These are phyloP conservation scores for Heliothis peltigera DNA, from an alignment of 2,888 invertebrate genomes.

Conservation along the genomic window DNA sequence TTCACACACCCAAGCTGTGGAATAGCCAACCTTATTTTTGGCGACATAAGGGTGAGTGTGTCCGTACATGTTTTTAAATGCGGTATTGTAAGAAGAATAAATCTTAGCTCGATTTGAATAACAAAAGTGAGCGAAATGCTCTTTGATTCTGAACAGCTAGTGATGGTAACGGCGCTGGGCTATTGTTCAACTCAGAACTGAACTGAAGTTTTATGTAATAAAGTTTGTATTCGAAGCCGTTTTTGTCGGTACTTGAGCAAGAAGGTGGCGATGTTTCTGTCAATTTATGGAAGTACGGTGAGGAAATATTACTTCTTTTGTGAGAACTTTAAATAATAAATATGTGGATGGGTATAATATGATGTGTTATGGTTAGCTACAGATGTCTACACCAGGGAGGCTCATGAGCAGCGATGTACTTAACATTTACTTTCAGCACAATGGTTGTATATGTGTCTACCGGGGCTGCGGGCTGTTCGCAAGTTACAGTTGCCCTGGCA, in stretches of 20 bases:
- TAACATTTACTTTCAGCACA: no score
- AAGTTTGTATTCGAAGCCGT: conserved; percentile 45
- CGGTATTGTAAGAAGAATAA: conserved; percentile 55
- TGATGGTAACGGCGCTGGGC: conserved; percentile 47
- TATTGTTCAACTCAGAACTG: conserved; percentile 46
- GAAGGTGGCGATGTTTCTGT: conserved; percentile 17
- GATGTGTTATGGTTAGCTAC: no score
- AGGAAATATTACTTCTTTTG: conserved; percentile 1
- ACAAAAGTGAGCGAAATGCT: conserved; percentile 61
- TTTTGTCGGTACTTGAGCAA: conserved; percentile 30
- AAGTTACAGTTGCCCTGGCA: no score
- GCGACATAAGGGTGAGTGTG: background rate
- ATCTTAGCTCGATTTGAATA: conserved; percentile 61
- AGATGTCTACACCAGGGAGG: no score
- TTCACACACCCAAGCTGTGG: no score
- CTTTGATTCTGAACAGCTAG: conserved; percentile 57
- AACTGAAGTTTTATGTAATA: conserved; percentile 51
- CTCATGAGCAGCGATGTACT: no score
- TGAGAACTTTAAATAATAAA: background rate
- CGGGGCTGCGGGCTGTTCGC: no score
- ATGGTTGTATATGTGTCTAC: no score
- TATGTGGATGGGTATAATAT: no score
- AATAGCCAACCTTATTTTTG: background rate
- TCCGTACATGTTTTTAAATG: conserved; percentile 17
- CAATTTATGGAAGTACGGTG: conserved; percentile 22